These are phyloP conservation scores for Pachycephus smyrnensis DNA, from an alignment of 2,888 invertebrate genomes.

Conservation along the genomic window DNA sequence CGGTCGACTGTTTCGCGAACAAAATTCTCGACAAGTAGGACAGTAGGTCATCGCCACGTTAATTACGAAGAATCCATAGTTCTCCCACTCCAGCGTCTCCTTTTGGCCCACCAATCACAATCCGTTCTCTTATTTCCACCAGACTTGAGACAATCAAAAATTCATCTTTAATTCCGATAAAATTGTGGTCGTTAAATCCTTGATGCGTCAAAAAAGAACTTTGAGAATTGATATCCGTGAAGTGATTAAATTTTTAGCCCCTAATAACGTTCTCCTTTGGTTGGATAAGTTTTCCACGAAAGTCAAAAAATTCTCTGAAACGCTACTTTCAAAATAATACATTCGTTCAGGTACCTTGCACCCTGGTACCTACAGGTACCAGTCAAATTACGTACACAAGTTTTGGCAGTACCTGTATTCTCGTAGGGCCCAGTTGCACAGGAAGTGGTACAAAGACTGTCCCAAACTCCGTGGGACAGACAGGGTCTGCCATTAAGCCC, in stretches of 20 bases:
- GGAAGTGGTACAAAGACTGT: not conserved
- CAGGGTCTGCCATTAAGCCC: not conserved
- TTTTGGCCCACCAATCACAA: not conserved
- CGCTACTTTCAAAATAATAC: not conserved
- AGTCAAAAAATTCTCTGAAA: not conserved
- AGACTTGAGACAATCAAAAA: not conserved
- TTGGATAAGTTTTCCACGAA: not conserved
- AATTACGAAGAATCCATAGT: conserved; percentile 51
- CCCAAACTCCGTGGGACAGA: not conserved
- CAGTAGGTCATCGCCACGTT: conserved; percentile 55
- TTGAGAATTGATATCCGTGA: not conserved
- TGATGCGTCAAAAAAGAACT: not conserved
- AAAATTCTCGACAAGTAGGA: conserved; percentile 41
- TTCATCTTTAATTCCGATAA: not conserved
- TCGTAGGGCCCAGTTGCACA: not conserved
- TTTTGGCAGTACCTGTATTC: not conserved
- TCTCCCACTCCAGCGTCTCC: conserved; percentile 41
- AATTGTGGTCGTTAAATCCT: not conserved
- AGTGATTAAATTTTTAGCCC: not conserved
- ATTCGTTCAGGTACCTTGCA: not conserved
- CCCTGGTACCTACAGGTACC: not conserved
- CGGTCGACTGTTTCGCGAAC: conserved; percentile 16
- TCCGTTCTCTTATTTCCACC: not conserved
- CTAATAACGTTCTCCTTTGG: not conserved
- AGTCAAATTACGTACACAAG: not conserved